These are phyloP conservation scores for Thamnaconus septentrionalis DNA, from an alignment of 2,113 vertebrate species.

Conservation along the genomic window DNA sequence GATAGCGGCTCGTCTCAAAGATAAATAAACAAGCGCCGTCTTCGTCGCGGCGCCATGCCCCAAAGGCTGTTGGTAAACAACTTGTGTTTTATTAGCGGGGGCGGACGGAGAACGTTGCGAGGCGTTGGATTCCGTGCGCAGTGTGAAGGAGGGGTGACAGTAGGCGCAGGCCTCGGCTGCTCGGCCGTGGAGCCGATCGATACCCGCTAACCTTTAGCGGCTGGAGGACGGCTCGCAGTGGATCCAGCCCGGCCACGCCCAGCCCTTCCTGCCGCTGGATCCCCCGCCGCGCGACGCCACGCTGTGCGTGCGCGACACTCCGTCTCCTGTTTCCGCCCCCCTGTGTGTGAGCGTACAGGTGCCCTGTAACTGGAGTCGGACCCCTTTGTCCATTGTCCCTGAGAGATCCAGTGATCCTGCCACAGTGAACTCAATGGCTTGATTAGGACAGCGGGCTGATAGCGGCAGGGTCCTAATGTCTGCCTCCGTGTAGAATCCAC, in stretches of 20 bases:
- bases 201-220: conserved; percentile 21
- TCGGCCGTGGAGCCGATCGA: conserved; percentile 17
- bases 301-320: conserved; percentile 15
- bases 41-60: conserved; percentile 17
- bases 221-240: conserved; percentile 2
- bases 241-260: conserved; percentile 38
- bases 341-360: conserved; percentile 27
- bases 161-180: background rate
- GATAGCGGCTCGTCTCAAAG: conserved; percentile 57
- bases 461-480: too few species aligned
- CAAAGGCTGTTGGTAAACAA: background rate
- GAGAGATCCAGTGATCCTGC: conserved; percentile 45
- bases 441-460: conserved; percentile 29
- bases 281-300: background rate
- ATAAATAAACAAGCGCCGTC: conserved; percentile 61
- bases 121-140: too few species aligned
- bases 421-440: conserved; percentile 41
- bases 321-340: conserved; percentile 25
- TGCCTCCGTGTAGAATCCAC: too few species aligned
- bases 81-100: background rate
- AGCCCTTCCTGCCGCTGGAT: conserved; percentile 63
- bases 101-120: too few species aligned
- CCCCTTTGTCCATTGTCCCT: conserved; percentile 70
- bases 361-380: conserved; percentile 53
- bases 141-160: too few species aligned